These are phyloP conservation scores for Polymixis lichenea DNA, from an alignment of 2,888 invertebrate genomes.

Conservation along the genomic window DNA sequence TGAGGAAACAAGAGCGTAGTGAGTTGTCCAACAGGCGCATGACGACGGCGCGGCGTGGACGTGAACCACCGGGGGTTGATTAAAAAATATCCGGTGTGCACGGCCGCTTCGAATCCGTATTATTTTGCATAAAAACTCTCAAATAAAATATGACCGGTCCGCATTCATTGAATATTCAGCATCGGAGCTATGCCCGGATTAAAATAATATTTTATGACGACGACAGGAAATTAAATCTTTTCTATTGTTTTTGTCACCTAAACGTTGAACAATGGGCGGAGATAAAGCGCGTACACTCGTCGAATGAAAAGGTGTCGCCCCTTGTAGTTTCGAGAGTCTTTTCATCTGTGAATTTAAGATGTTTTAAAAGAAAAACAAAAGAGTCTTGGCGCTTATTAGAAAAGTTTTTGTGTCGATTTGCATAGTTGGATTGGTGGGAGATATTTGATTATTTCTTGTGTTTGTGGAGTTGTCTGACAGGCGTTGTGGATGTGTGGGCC, in stretches of 20 bases:
- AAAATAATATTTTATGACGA: conserved; percentile 85
- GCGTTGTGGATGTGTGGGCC: conserved; percentile 22
- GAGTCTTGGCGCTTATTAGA: conserved; percentile 58
- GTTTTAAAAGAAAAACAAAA: conserved; percentile 61
- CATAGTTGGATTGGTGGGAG: conserved; percentile 30
- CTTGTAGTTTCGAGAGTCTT: conserved; percentile 45
- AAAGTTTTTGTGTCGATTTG: conserved; percentile 58
- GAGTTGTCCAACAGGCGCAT: conserved; percentile 43
- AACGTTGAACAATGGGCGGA: conserved; percentile 70
- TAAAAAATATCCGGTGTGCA: conserved; percentile 73
- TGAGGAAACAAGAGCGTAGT: conserved; percentile 62
- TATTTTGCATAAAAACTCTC: conserved; percentile 80
- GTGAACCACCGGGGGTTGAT: conserved; percentile 67
- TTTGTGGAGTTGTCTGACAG: conserved; percentile 25
- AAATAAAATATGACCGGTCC: conserved; percentile 80
- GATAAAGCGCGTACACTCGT: conserved; percentile 62
- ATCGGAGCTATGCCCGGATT: conserved; percentile 78
- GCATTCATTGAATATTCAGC: conserved; percentile 84
- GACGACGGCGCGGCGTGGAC: conserved; percentile 10
- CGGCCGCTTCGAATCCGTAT: conserved; percentile 64
- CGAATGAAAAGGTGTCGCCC: conserved; percentile 42
- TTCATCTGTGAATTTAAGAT: conserved; percentile 59
- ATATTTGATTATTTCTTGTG: conserved; percentile 18
- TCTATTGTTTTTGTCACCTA: conserved; percentile 83
- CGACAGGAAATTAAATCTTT: conserved; percentile 86